Conservation (phyloP, 2,113 vertebrate species). For the Coregonus clupeaformis region DNA sequence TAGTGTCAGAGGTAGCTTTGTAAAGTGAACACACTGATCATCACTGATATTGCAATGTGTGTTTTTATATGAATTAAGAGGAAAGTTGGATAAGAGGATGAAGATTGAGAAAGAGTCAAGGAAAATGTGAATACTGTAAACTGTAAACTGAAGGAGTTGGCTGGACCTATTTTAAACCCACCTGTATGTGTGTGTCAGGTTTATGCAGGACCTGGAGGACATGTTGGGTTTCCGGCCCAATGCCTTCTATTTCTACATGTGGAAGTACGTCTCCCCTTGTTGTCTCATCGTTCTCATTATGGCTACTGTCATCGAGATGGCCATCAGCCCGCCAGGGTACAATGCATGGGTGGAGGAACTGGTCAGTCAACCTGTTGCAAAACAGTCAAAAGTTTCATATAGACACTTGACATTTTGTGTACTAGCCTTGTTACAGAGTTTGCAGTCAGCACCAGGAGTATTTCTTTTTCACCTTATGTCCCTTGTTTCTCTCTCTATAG, state of each 20-base stretch:
- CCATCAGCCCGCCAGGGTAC: conserved; percentile 90
- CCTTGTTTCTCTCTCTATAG: conserved; percentile 63
- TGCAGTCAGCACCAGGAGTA: neutral
- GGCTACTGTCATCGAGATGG: conserved; percentile 88
- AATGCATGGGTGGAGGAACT: conserved; percentile 93
- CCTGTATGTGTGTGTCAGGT: conserved; percentile 73
- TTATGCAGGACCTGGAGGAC: conserved; percentile 97
- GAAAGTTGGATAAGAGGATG: too few relatives aligned
- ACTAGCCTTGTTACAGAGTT: too few relatives aligned
- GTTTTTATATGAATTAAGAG: too few relatives aligned
- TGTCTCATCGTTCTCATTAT: conserved; percentile 90
- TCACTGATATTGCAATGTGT: neutral
- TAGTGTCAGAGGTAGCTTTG: too few relatives aligned
- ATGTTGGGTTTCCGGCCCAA: conserved; percentile 94
- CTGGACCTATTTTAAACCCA: neutral
- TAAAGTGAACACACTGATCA: neutral
- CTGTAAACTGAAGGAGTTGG: neutral
- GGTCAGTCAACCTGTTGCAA: conserved; percentile 74
- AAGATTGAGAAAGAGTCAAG: too few relatives aligned
- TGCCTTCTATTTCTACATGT: conserved; percentile 91
- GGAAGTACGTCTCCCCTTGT: conserved; percentile 95
- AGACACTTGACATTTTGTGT: neutral
- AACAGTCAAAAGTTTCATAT: neutral
- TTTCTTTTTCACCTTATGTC: neutral
- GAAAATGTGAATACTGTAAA: neutral